phyloP scores from a whole-genome alignment of 2,113 vertebrate genomes.

The Daboia siamensis region DNA sequence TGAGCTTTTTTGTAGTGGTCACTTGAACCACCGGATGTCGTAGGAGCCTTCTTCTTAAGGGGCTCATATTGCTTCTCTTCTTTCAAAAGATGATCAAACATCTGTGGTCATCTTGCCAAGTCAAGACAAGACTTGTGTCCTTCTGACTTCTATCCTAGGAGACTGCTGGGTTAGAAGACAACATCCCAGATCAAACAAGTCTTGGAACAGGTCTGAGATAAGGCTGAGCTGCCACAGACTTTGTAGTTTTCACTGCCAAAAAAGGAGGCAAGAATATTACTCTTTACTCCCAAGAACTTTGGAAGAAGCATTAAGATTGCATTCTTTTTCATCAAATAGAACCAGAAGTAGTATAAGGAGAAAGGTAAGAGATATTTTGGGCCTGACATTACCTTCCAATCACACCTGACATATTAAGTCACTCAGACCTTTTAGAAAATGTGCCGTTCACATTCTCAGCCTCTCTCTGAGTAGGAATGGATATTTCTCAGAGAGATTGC shows the following conservation, averaged over 20 bases:
- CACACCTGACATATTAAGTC: not conserved
- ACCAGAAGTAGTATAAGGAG: not conserved
- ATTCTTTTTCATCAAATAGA: not conserved
- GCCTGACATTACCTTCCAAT: not conserved
- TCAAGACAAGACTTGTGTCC: not conserved
- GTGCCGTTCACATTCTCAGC: not conserved
- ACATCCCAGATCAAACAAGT: not conserved
- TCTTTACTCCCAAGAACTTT: not conserved
- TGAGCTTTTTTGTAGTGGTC: not conserved
- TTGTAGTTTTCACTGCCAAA: not conserved
- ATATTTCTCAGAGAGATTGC: not conserved
- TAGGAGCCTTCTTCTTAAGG: not conserved
- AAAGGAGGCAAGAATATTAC: not conserved
- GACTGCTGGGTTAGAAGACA: not conserved
- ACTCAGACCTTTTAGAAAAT: not conserved
- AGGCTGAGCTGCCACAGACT: not conserved
- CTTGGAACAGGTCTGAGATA: not conserved
- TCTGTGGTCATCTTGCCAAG: not conserved
- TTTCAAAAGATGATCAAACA: not conserved
- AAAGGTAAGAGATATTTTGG: not conserved
- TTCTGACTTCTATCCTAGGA: not conserved
- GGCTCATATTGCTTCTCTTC: not conserved
- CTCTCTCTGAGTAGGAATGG: no score
- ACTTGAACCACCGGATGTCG: not conserved
- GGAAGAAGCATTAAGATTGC: not conserved